These are phyloP conservation scores for Bubo bubo DNA, from an alignment of 2,113 vertebrate species.

Conservation along the genomic window DNA sequence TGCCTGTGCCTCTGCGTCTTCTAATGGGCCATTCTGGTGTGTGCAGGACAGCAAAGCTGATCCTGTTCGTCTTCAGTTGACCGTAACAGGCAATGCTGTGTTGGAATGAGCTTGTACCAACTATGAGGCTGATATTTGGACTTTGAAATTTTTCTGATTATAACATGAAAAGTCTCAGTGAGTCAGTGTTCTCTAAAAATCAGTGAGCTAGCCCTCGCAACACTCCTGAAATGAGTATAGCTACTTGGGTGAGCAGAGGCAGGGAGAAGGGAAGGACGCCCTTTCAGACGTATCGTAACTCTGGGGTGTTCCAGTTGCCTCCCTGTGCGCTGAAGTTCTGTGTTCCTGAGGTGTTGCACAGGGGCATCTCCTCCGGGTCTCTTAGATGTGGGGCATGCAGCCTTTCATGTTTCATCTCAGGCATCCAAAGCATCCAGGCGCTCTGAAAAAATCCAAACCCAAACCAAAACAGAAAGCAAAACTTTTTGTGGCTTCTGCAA, in stretches of 20 bases:
- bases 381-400: too few relatives aligned
- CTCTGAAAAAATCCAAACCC: not conserved
- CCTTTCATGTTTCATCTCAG: rapidly evolving
- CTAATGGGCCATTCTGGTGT: rapidly evolving
- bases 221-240: rapidly evolving
- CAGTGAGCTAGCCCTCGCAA: not conserved
- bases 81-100: not conserved
- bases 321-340: rapidly evolving
- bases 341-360: not conserved
- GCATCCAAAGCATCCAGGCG: not conserved
- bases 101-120: rapidly evolving
- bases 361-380: rapidly evolving
- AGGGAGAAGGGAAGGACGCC: not conserved
- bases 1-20: rapidly evolving
- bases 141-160: not conserved
- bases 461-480: not conserved
- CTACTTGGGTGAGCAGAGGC: rapidly evolving
- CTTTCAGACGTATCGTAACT: rapidly evolving
- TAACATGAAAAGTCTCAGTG: not conserved
- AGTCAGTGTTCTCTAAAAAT: not conserved
- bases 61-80: rapidly evolving
- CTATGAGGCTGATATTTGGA: rapidly evolving
- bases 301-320: rapidly evolving
- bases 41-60: not conserved
- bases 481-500: not conserved